Evolutionary conservation across 35 echinoderm and acorn worm genomes (phyloP).

Genomic region (Chiridota heheva): DNA sequence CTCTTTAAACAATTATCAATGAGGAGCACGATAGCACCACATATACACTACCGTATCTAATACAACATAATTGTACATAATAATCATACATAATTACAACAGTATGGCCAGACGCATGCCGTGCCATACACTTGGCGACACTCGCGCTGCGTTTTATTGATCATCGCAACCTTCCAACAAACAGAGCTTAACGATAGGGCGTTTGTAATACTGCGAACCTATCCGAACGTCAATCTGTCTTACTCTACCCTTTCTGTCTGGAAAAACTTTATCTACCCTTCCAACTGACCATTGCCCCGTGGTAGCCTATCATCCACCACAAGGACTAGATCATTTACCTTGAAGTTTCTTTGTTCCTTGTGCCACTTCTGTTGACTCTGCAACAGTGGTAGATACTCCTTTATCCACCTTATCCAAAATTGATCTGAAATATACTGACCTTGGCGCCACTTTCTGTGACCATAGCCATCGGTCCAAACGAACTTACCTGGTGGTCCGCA

Average conservation of each 20-base stretch:
- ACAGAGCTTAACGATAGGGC: slow-evolving; percentile 53
- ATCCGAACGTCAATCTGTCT: slow-evolving; percentile 56
- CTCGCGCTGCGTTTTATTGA: too few species aligned
- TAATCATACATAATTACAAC: too few species aligned
- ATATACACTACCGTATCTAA: too few species aligned
- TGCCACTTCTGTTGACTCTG: slow-evolving; percentile 40
- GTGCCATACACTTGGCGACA: too few species aligned
- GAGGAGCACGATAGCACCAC: too few species aligned
- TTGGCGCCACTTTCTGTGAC: slow-evolving; percentile 20
- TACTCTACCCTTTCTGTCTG: slow-evolving; percentile 47
- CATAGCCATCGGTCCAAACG: slow-evolving; percentile 29
- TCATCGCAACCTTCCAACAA: slow-evolving; percentile 27
- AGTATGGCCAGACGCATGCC: too few species aligned
- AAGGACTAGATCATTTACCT: slow-evolving; percentile 11
- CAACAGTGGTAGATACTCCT: slow-evolving; percentile 30
- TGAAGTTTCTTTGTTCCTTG: neutral
- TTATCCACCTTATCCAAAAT: slow-evolving; percentile 40
- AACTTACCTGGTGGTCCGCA: slow-evolving; percentile 37
- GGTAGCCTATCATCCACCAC: slow-evolving; percentile 29
- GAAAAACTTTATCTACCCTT: slow-evolving; percentile 49
- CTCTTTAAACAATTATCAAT: too few species aligned
- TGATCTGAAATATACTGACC: slow-evolving; percentile 25
- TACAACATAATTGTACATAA: too few species aligned
- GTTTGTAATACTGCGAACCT: slow-evolving; percentile 24
- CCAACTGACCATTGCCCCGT: slow-evolving; percentile 34